Evolutionary conservation across 2,888 invertebrate genomes (phyloP).

Genomic region (Scaptomyza caliginosa): DNA sequence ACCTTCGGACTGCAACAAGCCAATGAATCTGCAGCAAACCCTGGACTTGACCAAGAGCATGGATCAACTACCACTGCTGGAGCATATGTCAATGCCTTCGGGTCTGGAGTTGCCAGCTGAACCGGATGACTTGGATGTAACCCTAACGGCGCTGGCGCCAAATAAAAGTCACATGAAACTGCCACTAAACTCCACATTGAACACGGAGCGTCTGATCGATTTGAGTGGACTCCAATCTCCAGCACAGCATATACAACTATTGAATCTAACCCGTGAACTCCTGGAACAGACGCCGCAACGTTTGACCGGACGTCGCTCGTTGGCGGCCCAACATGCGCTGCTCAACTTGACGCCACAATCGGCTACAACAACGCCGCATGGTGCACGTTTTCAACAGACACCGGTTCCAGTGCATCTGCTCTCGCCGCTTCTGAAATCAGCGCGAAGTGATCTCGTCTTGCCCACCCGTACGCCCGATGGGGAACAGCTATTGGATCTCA

Average conservation of each 20-base stretch:
- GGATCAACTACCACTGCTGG: conserved; percentile 73
- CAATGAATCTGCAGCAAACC: conserved; percentile 15
- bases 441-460: conserved; percentile 76
- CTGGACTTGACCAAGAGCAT: conserved; percentile 57
- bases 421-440: conserved; percentile 69
- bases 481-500: conserved; percentile 58
- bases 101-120: conserved; percentile 39
- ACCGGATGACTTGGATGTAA: conserved; percentile 62
- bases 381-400: conserved; percentile 48
- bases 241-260: conserved; percentile 67
- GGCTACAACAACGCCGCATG: conserved; percentile 68
- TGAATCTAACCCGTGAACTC: conserved; percentile 80
- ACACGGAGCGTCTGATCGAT: conserved; percentile 80
- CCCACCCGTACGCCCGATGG: conserved; percentile 80
- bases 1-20: not conserved
- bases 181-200: conserved; percentile 81
- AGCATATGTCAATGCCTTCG: conserved; percentile 78
- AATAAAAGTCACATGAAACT: conserved; percentile 81
- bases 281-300: conserved; percentile 57
- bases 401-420: conserved; percentile 64
- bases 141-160: conserved; percentile 70
- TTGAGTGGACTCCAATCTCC: conserved; percentile 71
- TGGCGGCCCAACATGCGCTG: conserved; percentile 56
- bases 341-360: conserved; percentile 79
- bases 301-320: conserved; percentile 39